Conservation (phyloP, 2,113 vertebrate species). For the Calonectris borealis region DNA sequence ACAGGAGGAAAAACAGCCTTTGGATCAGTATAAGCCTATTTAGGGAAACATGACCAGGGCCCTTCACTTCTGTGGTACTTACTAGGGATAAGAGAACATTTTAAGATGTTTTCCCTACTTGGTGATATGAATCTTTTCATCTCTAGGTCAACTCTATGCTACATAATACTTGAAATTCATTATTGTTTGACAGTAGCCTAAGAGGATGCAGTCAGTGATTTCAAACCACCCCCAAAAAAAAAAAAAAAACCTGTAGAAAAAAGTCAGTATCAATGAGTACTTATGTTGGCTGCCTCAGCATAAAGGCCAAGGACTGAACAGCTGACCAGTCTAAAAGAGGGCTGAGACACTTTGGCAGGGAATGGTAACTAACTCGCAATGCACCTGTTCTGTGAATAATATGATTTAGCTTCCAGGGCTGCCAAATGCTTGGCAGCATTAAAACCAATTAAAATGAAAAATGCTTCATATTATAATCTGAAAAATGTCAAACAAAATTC, state of each 20-base stretch:
- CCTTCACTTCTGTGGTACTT: neutral
- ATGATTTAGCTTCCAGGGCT: conserved; percentile 10
- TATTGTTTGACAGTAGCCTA: neutral
- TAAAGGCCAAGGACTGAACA: neutral
- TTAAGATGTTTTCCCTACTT: neutral
- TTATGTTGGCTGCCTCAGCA: neutral
- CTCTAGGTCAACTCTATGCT: neutral
- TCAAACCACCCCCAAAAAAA: neutral
- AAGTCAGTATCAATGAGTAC: neutral
- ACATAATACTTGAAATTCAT: neutral
- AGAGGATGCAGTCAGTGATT: neutral
- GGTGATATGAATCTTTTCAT: neutral
- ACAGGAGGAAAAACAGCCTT: neutral
- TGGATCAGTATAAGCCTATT: neutral
- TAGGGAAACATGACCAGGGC: neutral
- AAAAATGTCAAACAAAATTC: conserved; percentile 26
- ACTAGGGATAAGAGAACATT: neutral
- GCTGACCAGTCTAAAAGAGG: neutral
- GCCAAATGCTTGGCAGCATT: conserved; percentile 38
- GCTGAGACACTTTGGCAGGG: neutral
- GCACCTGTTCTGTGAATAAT: conserved; percentile 23
- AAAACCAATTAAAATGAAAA: conserved; percentile 61
- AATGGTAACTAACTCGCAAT: neutral
- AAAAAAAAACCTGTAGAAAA: neutral
- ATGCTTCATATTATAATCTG: conserved; percentile 14